These are phyloP conservation scores for Monodelphis domestica DNA, from an alignment of 2,797 vertebrate species.

Conservation along the genomic window DNA sequence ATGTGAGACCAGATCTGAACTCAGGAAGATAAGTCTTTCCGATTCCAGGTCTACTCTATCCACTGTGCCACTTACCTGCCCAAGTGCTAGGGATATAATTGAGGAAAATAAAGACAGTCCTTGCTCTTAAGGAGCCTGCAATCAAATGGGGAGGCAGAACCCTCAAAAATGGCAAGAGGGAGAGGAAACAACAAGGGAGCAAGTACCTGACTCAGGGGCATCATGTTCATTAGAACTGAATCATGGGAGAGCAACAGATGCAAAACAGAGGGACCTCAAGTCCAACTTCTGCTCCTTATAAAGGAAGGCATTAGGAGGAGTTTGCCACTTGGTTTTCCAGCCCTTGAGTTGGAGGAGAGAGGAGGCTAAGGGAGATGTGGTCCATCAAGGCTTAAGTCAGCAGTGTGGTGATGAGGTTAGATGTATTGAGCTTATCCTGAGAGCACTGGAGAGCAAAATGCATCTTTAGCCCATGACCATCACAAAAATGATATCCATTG, in stretches of 20 bases:
- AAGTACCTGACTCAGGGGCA: neutral
- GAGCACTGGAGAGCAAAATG: neutral
- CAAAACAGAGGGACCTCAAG: neutral
- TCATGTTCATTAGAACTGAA: neutral
- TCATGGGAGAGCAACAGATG: neutral
- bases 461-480: neutral
- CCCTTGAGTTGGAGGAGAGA: neutral
- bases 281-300: neutral
- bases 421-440: neutral
- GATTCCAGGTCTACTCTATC: too few relatives aligned
- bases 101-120: neutral
- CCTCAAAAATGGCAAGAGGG: neutral
- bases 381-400: neutral
- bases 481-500: slow-evolving; percentile 25
- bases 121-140: neutral
- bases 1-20: too few relatives aligned
- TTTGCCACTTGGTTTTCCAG: neutral
- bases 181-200: neutral
- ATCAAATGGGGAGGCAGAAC: neutral
- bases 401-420: neutral
- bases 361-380: neutral
- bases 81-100: neutral
- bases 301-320: neutral
- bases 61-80: too few relatives aligned
- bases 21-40: too few relatives aligned